phyloP scores from a whole-genome alignment of 1,140 invertebrate species.

The Meloidogyne hapla region DNA sequence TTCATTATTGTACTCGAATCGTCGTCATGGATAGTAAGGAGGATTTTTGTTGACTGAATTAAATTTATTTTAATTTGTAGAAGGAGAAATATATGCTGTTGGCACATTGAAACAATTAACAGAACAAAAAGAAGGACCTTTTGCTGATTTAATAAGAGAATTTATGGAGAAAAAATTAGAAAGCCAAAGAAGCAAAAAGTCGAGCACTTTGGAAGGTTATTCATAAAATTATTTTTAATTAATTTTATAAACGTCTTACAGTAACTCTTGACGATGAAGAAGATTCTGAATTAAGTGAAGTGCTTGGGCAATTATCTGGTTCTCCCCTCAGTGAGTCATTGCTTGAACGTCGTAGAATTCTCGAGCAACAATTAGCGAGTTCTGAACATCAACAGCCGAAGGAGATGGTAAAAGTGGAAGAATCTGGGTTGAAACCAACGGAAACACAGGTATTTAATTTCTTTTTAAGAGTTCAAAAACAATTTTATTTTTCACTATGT shows the following conservation, averaged over 20 bases:
- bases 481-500: too few species aligned
- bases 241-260: neutral
- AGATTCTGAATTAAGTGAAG: conserved; percentile 10
- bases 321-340: conserved; percentile 31
- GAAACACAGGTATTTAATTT: conserved; percentile 2
- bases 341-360: conserved; percentile 25
- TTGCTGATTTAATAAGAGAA: conserved; percentile 40
- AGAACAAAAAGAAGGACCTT: conserved; percentile 33
- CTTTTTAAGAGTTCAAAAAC: too few species aligned
- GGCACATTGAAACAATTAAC: conserved; percentile 41
- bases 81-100: conserved; percentile 37
- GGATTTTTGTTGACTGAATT: neutral
- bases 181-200: conserved; percentile 20
- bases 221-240: neutral
- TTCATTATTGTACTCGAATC: conserved; percentile 40
- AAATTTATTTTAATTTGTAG: conserved; percentile 27
- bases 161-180: conserved; percentile 33
- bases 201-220: neutral
- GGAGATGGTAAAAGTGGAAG: neutral
- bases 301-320: conserved; percentile 19
- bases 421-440: neutral
- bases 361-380: neutral
- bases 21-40: conserved; percentile 40
- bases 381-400: neutral
- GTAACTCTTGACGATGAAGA: neutral